Evolutionary conservation across 2,113 vertebrate genomes (phyloP).

Genomic region (Sinosuthora webbiana): DNA sequence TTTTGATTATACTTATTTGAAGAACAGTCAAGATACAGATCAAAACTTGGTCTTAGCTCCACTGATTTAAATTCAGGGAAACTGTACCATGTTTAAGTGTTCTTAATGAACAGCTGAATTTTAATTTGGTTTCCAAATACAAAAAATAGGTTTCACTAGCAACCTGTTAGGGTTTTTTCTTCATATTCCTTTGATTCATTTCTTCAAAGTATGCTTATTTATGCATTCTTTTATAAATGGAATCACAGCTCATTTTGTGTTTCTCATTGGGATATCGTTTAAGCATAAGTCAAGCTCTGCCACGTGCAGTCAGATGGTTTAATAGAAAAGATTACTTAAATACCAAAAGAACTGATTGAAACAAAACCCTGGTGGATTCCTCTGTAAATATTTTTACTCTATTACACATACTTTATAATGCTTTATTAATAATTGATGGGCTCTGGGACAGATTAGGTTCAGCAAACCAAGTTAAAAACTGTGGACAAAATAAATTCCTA

Average conservation of each 20-base stretch:
- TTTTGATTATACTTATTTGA: not conserved
- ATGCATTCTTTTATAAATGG: not conserved
- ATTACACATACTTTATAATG: not conserved
- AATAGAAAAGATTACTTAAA: constrained; percentile 24
- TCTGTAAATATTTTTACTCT: not conserved
- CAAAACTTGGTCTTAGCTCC: not conserved
- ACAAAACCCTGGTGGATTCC: not conserved
- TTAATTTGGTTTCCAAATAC: not conserved
- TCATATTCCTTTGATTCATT: not conserved
- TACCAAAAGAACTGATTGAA: constrained; percentile 1
- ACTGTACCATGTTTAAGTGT: not conserved
- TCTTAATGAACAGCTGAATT: not conserved
- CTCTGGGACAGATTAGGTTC: not conserved
- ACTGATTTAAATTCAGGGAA: not conserved
- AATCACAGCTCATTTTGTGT: constrained; percentile 11
- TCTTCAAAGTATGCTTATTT: constrained; percentile 1
- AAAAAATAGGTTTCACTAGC: not conserved
- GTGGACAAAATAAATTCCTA: not conserved
- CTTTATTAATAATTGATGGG: not conserved
- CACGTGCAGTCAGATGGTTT: not conserved
- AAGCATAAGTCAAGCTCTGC: not conserved
- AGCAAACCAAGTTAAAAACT: not conserved
- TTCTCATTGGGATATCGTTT: constrained; percentile 23
- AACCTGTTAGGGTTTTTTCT: not conserved
- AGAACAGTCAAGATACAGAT: not conserved